phyloP scores from a whole-genome alignment of 2,797 vertebrate genomes.

The Loriculus beryllinus region DNA sequence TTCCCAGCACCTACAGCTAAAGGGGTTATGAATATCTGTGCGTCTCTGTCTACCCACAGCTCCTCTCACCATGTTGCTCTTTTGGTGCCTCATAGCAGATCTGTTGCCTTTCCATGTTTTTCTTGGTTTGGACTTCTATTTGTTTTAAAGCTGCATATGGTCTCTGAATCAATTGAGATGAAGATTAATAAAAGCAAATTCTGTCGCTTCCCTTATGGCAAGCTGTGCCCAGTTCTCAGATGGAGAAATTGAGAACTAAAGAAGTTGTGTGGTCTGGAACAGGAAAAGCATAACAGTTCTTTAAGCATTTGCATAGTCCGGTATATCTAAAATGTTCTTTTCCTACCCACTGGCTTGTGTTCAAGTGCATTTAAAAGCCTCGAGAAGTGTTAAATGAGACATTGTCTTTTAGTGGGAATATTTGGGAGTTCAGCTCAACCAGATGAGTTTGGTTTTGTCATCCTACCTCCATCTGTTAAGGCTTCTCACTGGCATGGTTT shows the following conservation, averaged over 20 bases:
- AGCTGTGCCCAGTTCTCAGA: neutral
- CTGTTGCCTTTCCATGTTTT: neutral
- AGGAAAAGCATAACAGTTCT: neutral
- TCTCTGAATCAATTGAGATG: neutral
- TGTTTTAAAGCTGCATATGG: neutral
- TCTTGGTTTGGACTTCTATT: neutral
- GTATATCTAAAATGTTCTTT: neutral
- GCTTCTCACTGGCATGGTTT: neutral
- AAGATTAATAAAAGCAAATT: neutral
- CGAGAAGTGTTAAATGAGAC: neutral
- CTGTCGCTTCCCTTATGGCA: neutral
- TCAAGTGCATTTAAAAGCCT: neutral
- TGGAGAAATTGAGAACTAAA: neutral
- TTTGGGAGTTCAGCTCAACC: neutral
- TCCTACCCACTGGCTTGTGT: neutral
- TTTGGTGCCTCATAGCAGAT: neutral
- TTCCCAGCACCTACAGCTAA: neutral
- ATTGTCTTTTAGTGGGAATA: neutral
- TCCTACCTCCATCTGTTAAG: slow-evolving; percentile 35
- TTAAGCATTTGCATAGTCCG: neutral
- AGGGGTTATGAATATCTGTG: neutral
- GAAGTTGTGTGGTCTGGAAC: neutral
- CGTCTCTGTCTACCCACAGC: neutral
- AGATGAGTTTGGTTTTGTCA: neutral
- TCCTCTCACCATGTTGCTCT: neutral